phyloP scores from a whole-genome alignment of 2,888 invertebrate species.

The Luffia ferchaultella region DNA sequence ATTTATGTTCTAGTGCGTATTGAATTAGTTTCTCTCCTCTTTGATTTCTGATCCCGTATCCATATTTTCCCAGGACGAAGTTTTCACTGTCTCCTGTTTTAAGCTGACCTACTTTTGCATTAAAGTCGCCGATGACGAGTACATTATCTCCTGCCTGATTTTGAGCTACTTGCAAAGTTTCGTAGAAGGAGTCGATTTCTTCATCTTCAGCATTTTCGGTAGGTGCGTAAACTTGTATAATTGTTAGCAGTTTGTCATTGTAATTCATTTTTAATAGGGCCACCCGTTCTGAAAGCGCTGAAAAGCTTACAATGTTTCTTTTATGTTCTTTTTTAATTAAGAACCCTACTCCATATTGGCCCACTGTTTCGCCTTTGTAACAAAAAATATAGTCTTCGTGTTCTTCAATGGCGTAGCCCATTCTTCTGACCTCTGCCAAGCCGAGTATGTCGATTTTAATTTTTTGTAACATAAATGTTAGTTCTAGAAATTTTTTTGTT shows the following conservation, averaged over 20 bases:
- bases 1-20: slow-evolving; percentile 14
- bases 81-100: slow-evolving; percentile 4
- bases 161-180: slow-evolving; percentile 10
- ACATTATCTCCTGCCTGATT: slow-evolving; percentile 6
- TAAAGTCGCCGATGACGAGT: too few relatives aligned
- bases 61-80: slow-evolving; percentile 9
- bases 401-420: slow-evolving; percentile 19
- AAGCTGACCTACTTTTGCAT: slow-evolving; percentile 14
- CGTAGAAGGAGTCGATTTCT: slow-evolving; percentile 14
- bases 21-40: slow-evolving; percentile 15
- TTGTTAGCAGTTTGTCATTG: too few relatives aligned
- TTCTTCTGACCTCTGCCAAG: slow-evolving; percentile 15
- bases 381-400: slow-evolving; percentile 17
- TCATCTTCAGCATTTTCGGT: slow-evolving; percentile 12
- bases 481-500: slow-evolving; percentile 5
- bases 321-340: too few relatives aligned
- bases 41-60: slow-evolving; percentile 13
- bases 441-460: slow-evolving; percentile 20
- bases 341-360: slow-evolving; percentile 19
- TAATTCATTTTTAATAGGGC: slow-evolving; percentile 15
- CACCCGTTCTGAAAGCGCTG: slow-evolving; percentile 18
- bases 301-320: slow-evolving; percentile 17
- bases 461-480: not conserved
- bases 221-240: slow-evolving; percentile 17
- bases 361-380: slow-evolving; percentile 16